Base-by-base conservation (phyloP, 2,797 vertebrate species). In the Sciurus carolinensis region DNA sequence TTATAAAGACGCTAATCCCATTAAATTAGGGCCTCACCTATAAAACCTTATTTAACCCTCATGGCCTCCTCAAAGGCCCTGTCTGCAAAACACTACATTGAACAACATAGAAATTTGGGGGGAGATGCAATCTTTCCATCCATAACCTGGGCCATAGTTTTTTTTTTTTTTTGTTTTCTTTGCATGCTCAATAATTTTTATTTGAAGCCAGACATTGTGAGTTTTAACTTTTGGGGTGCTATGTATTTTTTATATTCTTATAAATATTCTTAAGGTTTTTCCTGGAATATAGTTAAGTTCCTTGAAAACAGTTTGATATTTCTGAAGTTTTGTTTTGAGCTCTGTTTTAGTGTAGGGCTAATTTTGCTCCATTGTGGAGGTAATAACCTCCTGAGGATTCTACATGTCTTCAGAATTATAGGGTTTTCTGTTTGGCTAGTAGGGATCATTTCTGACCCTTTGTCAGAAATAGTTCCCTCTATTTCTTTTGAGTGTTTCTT, bases 191-290 rank as follows among this genome's bases (percentile, higher is more conserved):
- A 54, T 44, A 83, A 44, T 30, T 82, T 94, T 88, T 87, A 88
- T 82, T 81, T 64, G 81, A 73, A 59, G 42, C 10, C 22, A 92
- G 39, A 64, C 42, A 42, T 89, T 90, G 59, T 87, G 44, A 84
- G 69, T 81, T 91, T 92, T 76, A 91, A 18, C 39, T 77, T 92
- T 24, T 92, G 84, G 71, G 9, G 26, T 92, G n/a, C 33, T 24
- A 17, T n/a, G 30, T 90, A 62, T 36, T 90, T 87, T 95, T 95
- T 80, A 75, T 87, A 73, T 89, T 86, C 36, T 66, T 85, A 77
- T 72, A 76, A 76, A 90, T 79, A 59, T 77, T 62, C 39, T 73
- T 77, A 52, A 81, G 30, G 26, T 75, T 94, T 71, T n/a, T 7
- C 17, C 77, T 89, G 57, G 36, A 66, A 50, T 81, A 62, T 12